phyloP scores from a whole-genome alignment of 2,888 invertebrate genomes.

The Oscheius onirici region DNA sequence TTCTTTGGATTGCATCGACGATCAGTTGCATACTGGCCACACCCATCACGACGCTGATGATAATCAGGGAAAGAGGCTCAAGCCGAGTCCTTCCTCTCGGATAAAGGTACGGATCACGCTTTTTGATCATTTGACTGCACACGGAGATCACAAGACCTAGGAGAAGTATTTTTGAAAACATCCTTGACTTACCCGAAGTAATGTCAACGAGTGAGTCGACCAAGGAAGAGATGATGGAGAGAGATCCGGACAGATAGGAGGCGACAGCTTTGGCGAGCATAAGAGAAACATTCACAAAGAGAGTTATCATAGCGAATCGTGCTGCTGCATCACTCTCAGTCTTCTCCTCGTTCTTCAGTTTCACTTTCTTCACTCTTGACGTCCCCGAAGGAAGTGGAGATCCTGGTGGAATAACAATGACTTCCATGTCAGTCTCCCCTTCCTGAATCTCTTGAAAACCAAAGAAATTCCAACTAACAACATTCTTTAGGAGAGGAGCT shows the following conservation, averaged over 20 bases:
- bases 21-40: slow-evolving; percentile 73
- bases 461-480: background rate
- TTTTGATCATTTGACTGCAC: slow-evolving; percentile 70
- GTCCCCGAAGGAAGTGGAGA: slow-evolving; percentile 14
- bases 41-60: slow-evolving; percentile 74
- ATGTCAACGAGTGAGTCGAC: slow-evolving; percentile 75
- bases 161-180: no score
- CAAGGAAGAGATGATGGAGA: slow-evolving; percentile 74
- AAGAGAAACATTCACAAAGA: slow-evolving; percentile 69
- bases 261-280: slow-evolving; percentile 73
- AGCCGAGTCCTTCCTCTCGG: slow-evolving; percentile 74
- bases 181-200: slow-evolving; percentile 67
- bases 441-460: slow-evolving; percentile 1
- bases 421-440: slow-evolving; percentile 7
- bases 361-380: no score
- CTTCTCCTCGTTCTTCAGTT: no score
- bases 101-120: slow-evolving; percentile 73
- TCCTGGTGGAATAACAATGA: slow-evolving; percentile 1
- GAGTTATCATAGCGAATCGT: slow-evolving; percentile 59
- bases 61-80: slow-evolving; percentile 73
- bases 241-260: slow-evolving; percentile 73
- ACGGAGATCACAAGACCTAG: slow-evolving; percentile 42
- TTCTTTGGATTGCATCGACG: slow-evolving; percentile 56
- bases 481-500: slow-evolving; percentile 17
- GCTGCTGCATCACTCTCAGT: slow-evolving; percentile 36